Evolutionary conservation across 2,888 invertebrate species (phyloP), one percentile per base, ranked within the genome.

Genomic region (Drosophila crucigera): DNA sequence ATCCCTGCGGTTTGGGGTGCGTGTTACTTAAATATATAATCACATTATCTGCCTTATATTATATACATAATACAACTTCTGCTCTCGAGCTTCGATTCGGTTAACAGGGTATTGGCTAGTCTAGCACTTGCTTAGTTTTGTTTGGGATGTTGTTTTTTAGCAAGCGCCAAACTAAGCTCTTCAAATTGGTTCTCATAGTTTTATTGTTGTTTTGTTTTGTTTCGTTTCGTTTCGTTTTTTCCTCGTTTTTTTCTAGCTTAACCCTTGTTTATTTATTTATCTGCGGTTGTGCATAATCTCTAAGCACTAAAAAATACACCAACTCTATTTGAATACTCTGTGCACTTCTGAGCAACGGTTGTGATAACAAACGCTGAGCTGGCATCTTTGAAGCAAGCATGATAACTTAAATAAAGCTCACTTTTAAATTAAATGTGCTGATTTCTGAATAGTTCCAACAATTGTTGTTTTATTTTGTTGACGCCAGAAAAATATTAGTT

Each of bases 181-280:
- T 19, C n/a, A 59, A 73, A 73, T 76, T 76, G 63, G 66, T 47
- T 47, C 49, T 61, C 52, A 52, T 50, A 64, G 60, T 53, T 56
- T 55, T 39, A n/a, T 14, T 47, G 25, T 56, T 47, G 14, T 19
- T 35, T 49, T 14, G 9, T 2, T 10, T 19, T 35, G 31, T 28
- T 49, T 47, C 1, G 6, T 6, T 39, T 16, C 7, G 30, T 7
- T 30, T 31, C 0, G 1, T 30, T 19, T 56, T 33, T 25, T 7
- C 3, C 4, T 31, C 1, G 31, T 3, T 14, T 31, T 25, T 56
- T 25, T 14, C 19, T 4, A 4, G n/a, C 11, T 33, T 19, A 58
- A 35, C 33, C 39, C 78, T 63, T 63, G 60, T 49, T 74, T 79
- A 64, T 65, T 80, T 78, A 76, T 76, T 72, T 76, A 61, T 62